Conservation (phyloP, 2,113 vertebrate species). For the Eudyptes chrysolophus region DNA sequence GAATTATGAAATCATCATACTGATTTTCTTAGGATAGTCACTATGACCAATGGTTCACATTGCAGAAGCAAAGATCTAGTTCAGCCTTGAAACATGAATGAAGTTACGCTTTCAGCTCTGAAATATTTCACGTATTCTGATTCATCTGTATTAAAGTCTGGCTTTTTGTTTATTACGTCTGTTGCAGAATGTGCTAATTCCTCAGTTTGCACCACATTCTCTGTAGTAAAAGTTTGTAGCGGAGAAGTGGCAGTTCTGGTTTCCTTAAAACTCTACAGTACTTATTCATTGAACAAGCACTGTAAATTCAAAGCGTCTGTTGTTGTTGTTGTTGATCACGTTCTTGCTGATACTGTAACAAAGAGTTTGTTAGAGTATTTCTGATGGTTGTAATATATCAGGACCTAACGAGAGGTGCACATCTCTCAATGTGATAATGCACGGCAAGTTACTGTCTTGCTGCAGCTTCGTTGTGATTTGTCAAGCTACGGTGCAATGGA, state of each 20-base stretch:
- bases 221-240: neutral
- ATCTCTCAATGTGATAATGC: neutral
- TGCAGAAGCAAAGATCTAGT: neutral
- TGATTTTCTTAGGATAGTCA: neutral
- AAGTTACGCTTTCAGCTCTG: neutral
- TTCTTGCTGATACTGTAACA: neutral
- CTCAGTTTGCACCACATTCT: neutral
- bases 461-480: neutral
- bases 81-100: neutral
- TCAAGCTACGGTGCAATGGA: neutral
- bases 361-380: neutral
- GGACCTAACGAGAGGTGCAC: fast-evolving
- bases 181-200: neutral
- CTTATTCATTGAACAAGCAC: neutral
- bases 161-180: neutral
- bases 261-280: neutral
- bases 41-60: neutral
- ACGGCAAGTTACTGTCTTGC: neutral
- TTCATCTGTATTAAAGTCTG: neutral
- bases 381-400: neutral
- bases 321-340: neutral
- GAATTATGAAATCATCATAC: no score
- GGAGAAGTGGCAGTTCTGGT: neutral
- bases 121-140: neutral
- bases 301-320: neutral